Percentiles rank a stretch among this genome's conserved stretches.
Evolutionary conservation across 2,113 vertebrate species (phyloP).

Genomic region (Lethenteron reissneri): DNA sequence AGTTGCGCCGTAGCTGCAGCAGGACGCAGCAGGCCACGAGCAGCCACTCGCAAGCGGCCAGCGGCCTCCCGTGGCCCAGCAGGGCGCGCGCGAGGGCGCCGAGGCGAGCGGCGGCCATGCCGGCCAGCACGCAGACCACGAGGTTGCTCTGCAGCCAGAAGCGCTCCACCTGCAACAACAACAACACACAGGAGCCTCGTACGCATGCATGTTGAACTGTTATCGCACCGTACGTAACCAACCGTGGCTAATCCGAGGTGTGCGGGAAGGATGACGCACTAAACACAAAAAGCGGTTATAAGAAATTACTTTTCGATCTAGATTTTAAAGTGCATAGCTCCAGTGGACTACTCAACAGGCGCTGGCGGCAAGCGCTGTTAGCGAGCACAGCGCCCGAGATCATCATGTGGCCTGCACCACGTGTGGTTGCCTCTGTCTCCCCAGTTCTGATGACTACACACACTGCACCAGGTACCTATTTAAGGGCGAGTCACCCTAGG

Average conservation of each 20-base stretch:
- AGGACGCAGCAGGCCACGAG: constrained; percentile 31
- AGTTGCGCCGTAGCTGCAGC: constrained; percentile 42
- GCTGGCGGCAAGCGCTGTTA: too few species aligned
- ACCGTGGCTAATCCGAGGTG: neutral
- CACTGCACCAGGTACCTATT: too few species aligned
- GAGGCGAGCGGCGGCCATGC: constrained; percentile 35
- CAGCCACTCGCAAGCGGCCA: constrained; percentile 37
- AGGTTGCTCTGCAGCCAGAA: constrained; percentile 91
- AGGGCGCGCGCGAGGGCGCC: constrained; percentile 17
- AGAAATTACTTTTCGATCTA: too few species aligned
- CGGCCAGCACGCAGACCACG: constrained; percentile 53
- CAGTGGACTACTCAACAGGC: too few species aligned
- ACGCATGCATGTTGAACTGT: neutral
- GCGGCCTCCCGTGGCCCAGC: constrained; percentile 17
- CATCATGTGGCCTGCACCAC: too few species aligned
- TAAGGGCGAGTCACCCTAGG: too few species aligned
- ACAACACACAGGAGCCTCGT: neutral
- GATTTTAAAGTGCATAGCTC: too few species aligned
- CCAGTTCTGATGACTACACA: too few species aligned
- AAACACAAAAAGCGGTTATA: too few species aligned
- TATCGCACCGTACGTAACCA: neutral
- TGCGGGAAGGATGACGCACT: too few species aligned
- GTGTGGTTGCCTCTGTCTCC: too few species aligned
- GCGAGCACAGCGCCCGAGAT: too few species aligned
- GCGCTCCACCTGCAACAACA: constrained; percentile 48